Evolutionary conservation across 1,140 invertebrate genomes (phyloP), one percentile per base, ranked within the genome.

Genomic region (Melipona quadrifasciata): DNA sequence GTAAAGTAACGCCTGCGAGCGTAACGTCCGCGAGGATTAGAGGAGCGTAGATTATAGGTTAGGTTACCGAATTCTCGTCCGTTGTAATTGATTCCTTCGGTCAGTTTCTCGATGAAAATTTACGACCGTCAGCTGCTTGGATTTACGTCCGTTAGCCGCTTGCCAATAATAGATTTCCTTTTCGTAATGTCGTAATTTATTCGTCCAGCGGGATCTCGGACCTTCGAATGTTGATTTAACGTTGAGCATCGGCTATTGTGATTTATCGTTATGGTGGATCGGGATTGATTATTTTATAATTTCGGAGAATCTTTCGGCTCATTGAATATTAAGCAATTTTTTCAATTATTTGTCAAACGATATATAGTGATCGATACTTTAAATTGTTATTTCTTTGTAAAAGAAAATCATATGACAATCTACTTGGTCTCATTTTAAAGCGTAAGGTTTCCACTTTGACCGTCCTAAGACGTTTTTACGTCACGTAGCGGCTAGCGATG

Each of bases 21-120:
- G 88, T 82, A 70, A 90, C 84, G 72, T 57, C 39, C 6, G 39
- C 39, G 39, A 47, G 80, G 83, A 88, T 84, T 74, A 68, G 61
- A n/a, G 77, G 61, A n/a, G 77, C 51, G 80, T 80, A 74, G 83
- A 84, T 84, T 84, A 84, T 78, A 84, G 83, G 83, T 80, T 80
- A 84, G 83, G 83, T 80, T 80, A 84, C 78, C 24, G 34, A 72
- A 47, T 79, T 79, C 82, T 17, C 76, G n/a, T 24, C 17, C 75
- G 82, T 75, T 67, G 67, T 72, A 84, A 84, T 84, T 84, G 83
- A 84, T 84, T 80, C 83, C 39, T 61, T 84, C n/a, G 82, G 57
- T 73, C 27, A 24, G 70, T 19, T 19, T 68, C 51, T n/a, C 39
- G 58, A 14, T 31, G 58, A 31, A 21, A 24, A 84, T 84, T 84